phyloP scores from a whole-genome alignment of 2,888 invertebrate genomes.

The Rotaria sp. region DNA sequence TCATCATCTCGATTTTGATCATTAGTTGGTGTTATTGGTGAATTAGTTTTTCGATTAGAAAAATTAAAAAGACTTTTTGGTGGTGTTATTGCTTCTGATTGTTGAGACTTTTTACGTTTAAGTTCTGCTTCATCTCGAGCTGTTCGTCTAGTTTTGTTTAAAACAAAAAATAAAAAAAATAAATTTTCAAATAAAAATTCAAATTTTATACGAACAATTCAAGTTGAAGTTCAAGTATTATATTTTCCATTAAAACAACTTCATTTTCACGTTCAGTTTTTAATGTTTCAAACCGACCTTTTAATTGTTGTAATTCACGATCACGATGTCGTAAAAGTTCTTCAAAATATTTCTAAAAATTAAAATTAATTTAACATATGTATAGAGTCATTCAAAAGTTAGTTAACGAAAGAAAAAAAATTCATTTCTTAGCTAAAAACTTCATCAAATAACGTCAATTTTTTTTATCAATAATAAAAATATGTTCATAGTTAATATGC shows the following conservation, averaged over 20 bases:
- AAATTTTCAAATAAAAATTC: not conserved
- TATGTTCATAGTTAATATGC: no score
- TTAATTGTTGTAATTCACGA: constrained; percentile 12
- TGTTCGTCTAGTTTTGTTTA: not conserved
- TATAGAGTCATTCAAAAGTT: no score
- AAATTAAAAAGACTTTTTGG: not conserved
- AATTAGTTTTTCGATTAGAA: not conserved
- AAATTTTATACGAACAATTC: not conserved
- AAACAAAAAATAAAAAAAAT: not conserved
- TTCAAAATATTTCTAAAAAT: constrained; percentile 9
- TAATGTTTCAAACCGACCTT: not conserved
- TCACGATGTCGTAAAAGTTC: not conserved
- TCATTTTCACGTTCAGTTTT: constrained; percentile 14
- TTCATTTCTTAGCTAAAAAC: no score
- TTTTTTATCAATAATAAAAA: no score
- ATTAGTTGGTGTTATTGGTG: not conserved
- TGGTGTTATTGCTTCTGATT: not conserved
- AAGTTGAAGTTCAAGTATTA: not conserved
- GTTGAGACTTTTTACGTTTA: not conserved
- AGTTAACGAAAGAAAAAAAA: no score
- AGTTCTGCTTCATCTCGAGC: not conserved
- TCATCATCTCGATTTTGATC: not conserved
- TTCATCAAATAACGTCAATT: no score
- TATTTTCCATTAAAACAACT: not conserved
- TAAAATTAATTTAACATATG: no score